These are phyloP conservation scores for Ephestia elutella DNA, from an alignment of 1,140 invertebrate genomes.

Conservation along the genomic window DNA sequence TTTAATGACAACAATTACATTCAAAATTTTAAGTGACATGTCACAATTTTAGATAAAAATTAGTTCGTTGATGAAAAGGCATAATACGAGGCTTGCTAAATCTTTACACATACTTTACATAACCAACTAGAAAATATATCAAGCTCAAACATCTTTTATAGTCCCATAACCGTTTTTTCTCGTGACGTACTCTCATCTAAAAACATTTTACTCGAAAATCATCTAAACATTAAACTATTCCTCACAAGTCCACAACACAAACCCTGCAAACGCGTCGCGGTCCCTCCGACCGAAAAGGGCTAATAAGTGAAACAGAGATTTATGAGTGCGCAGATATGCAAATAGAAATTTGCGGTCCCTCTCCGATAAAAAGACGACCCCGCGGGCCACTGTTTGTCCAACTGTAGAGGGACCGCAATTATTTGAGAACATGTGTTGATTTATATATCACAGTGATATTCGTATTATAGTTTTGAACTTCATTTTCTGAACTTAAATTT, in stretches of 20 bases:
- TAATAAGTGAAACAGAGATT: conserved; percentile 73
- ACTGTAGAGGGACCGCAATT: conserved; percentile 58
- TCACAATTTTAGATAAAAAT: too few species aligned
- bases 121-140: too few species aligned
- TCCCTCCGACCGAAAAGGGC: conserved; percentile 43
- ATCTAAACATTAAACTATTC: background rate
- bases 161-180: too few species aligned
- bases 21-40: too few species aligned
- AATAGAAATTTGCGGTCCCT: conserved; percentile 71
- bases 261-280: conserved; percentile 35
- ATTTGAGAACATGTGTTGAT: conserved; percentile 25
- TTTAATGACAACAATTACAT: too few species aligned
- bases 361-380: conserved; percentile 67
- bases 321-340: conserved; percentile 70
- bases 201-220: background rate
- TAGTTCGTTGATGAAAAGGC: too few species aligned
- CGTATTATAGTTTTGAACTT: background rate
- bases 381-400: conserved; percentile 54
- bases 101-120: too few species aligned
- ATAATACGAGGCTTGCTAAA: too few species aligned
- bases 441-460: background rate
- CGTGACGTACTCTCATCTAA: too few species aligned
- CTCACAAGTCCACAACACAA: conserved; percentile 23
- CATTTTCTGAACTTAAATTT: background rate
- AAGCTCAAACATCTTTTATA: too few species aligned